phyloP scores from a whole-genome alignment of 2,888 invertebrate species.

The Endotricha flammealis region DNA sequence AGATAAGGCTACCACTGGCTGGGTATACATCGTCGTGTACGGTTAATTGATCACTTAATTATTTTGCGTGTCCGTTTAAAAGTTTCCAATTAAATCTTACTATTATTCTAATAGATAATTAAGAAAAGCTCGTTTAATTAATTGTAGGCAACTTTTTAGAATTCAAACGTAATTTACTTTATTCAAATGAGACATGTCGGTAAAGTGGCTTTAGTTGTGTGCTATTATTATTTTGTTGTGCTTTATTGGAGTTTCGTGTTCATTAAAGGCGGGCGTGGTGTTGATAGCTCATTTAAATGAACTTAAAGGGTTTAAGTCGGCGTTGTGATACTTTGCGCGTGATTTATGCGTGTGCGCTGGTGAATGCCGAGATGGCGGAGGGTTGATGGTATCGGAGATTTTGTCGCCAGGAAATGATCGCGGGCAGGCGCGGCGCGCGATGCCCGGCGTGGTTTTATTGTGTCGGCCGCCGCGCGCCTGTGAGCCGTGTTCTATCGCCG shows the following conservation, averaged over 20 bases:
- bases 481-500: constrained; percentile 54
- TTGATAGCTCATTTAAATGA: constrained; percentile 69
- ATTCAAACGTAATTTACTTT: constrained; percentile 67
- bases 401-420: constrained; percentile 72
- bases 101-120: constrained; percentile 74
- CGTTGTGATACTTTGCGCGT: constrained; percentile 40
- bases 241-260: constrained; percentile 71
- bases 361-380: constrained; percentile 45
- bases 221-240: constrained; percentile 73
- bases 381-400: constrained; percentile 69
- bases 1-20: constrained; percentile 50
- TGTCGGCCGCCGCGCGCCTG: constrained; percentile 37
- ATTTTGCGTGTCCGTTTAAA: constrained; percentile 68
- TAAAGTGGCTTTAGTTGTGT: constrained; percentile 66
- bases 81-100: constrained; percentile 67
- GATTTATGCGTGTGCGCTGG: constrained; percentile 61
- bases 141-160: constrained; percentile 60
- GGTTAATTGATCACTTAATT: constrained; percentile 75
- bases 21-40: constrained; percentile 56
- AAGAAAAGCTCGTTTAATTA: constrained; percentile 68
- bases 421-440: constrained; percentile 31
- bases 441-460: constrained; percentile 52
- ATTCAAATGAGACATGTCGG: constrained; percentile 69
- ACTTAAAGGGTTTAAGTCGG: constrained; percentile 44
- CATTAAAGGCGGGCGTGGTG: constrained; percentile 47